Percentiles rank a stretch among this genome's conserved stretches.
Conservation (phyloP, 2,797 vertebrate species). For the Heterohyrax brucei region DNA sequence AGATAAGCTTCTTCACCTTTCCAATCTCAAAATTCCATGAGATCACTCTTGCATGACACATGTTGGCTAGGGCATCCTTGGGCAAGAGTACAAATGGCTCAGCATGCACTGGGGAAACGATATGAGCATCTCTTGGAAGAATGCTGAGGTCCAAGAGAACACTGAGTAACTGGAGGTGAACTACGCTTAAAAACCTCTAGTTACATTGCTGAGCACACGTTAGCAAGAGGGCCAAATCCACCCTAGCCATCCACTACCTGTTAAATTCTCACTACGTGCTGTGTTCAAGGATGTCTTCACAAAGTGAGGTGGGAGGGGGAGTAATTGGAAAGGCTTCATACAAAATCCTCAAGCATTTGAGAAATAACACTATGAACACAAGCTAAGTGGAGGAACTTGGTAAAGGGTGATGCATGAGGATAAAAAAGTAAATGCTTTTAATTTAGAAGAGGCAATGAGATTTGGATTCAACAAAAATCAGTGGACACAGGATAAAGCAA, state of each 20-base stretch:
- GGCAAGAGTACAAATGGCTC: neutral
- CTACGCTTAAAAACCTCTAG: too few species aligned
- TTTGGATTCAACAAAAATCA: fast-evolving
- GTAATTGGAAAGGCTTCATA: neutral
- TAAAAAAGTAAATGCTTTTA: neutral
- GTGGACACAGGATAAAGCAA: neutral
- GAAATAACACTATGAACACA: too few species aligned
- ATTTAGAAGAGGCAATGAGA: neutral
- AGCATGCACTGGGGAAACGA: neutral
- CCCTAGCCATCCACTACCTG: neutral
- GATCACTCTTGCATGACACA: neutral
- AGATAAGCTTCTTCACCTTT: neutral
- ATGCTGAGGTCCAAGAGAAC: neutral
- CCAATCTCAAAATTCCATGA: neutral
- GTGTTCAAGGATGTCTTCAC: neutral
- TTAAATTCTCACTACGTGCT: neutral
- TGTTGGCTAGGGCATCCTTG: fast-evolving
- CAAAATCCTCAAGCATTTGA: neutral
- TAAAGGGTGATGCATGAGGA: too few species aligned
- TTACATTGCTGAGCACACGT: fast-evolving
- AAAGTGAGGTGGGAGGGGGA: neutral
- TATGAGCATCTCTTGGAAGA: neutral
- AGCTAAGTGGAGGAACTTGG: neutral
- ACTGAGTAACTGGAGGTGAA: too few species aligned
- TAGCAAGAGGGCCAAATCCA: neutral